Conservation (phyloP, 2,113 vertebrate genomes). For the Phaetusa simplex region DNA sequence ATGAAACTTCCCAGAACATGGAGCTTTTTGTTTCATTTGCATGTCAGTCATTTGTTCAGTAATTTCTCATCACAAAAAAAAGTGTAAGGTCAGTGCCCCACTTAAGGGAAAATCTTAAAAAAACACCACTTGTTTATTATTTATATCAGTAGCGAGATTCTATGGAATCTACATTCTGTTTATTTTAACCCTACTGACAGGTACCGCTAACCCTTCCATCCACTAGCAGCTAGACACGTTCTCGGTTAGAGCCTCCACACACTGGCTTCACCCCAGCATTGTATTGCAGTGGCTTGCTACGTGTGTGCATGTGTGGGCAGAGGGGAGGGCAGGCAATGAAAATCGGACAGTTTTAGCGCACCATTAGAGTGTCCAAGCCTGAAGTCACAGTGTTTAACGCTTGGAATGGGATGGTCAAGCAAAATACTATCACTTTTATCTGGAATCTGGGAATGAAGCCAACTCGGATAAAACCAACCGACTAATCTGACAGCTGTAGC, state of each 20-base stretch:
- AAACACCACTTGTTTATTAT: not conserved
- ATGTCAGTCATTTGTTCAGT: not conserved
- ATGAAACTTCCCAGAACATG: not conserved
- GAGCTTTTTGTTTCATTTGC: not conserved
- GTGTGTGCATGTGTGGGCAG: slow-evolving; percentile 8
- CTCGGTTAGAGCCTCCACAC: not conserved
- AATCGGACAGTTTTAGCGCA: slow-evolving; percentile 68
- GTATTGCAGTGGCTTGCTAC: slow-evolving; percentile 15
- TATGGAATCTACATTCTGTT: not conserved
- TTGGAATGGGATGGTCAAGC: slow-evolving; percentile 75
- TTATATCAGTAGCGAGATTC: not conserved
- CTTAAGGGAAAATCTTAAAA: not conserved
- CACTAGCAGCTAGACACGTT: not conserved
- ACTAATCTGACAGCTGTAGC: slow-evolving; percentile 72
- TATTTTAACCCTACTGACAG: not conserved
- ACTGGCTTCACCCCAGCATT: slow-evolving; percentile 24
- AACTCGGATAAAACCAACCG: slow-evolving; percentile 39
- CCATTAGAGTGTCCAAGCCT: slow-evolving; percentile 72
- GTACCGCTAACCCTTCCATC: not conserved
- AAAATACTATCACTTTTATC: slow-evolving; percentile 75
- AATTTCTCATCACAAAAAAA: not conserved
- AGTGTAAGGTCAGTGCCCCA: not conserved
- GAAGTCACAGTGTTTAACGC: slow-evolving; percentile 72
- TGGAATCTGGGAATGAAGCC: slow-evolving; percentile 76
- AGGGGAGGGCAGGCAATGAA: slow-evolving; percentile 25